Evolutionary conservation across 1,140 invertebrate genomes (phyloP), one percentile per base, ranked within the genome.

Genomic region (Sycobia sp.): DNA sequence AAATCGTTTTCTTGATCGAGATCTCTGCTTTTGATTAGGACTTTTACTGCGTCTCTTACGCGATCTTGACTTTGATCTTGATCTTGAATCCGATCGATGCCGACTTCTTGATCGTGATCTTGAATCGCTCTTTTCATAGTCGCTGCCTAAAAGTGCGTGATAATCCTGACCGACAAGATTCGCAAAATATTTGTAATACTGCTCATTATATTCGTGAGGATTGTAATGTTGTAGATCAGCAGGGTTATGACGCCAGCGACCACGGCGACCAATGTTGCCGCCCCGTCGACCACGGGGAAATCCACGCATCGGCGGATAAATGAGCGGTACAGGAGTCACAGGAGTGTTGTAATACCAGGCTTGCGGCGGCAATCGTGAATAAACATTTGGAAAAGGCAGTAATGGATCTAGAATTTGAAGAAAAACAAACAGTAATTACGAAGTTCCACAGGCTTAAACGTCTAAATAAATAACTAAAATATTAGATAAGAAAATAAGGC

Each of bases 101-200:
- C 14, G 57, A 54, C 71, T 73, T 14, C 55, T 71, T 34, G 71
- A 78, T 22, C 70, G 69, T 0, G 78, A 82, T 8, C 79, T 41
- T 0, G 51, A 51, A 20, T 79, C 82, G 2, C 82, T 82, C 66
- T 66, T 82, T 66, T 73, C 70, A 25, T 70, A 75, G 67, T 73
- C 76, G 36, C 61, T 71, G 11, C 76, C 73, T 27, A 72, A 16
- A 22, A 51, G 80, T 50, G 66, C 62, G 38, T 69, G 68, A 66
- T 75, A 75, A 58, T 78, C 76, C 51, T 78, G 75, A 4, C 77
- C 76, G 13, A 75, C 74, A 9, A 79, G 65, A 67, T 74, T 79
- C 1, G 78, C 78, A 46, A 81, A 82, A 27, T 82, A 82, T 53
- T 79, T 77, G 58, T 82, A 79, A 55, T 80, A 81, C 54, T 81